Base-by-base conservation (phyloP, 92 coral and sea anemone species). In the Palythoa caribaeorum region DNA sequence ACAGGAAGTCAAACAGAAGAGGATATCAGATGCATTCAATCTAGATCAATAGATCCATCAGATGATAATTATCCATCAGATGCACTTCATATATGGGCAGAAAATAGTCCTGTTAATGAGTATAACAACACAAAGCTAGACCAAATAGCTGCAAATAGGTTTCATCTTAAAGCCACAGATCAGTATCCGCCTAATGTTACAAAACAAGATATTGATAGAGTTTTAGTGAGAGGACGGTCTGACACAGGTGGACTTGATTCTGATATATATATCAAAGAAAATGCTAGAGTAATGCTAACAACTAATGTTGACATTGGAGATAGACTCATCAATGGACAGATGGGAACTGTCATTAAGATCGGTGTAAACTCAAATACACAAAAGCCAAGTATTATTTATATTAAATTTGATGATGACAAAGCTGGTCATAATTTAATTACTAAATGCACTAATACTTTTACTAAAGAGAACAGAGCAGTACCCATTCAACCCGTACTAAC, bases 221-320 rank as follows among this genome's bases (percentile, higher is more conserved):
- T 85, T 40, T 81, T 92, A 65, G 62, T 40, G 35, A 92, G 85
- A 86, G 68, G 78, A 48, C 50, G 78, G 4, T 85, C 88, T 89
- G 94, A 90, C 52, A 94, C 95, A 69, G 91, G 93, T 83, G 95
- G 95, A 59, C 94, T 92, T 51, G 93, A 94, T 84, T 73, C 28
- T 76, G 89, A 94, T 80, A 89, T 90, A 6, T 57, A 35, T 9
- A 76, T 92, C 1, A 94, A 92, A 87, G 89, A 94, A 91, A 50
- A 66, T 80, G 92, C 88, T 5, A 88, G 95, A 84, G 91, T 94
- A 12, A 91, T 91, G 96, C 70, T 94, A 50, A 89, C 93, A 17
- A 76, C 74, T 38, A 87, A 91, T 62, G 74, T 91, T 72, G 54
- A 87, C 51, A 86, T 90, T 51, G 63, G 36, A 38, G 84, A 92